A percentile compares a stretch with the other conserved stretches of the same genome.
Evolutionary conservation across 2,888 invertebrate species (phyloP).

Genomic region (Pediacus dermestoides): DNA sequence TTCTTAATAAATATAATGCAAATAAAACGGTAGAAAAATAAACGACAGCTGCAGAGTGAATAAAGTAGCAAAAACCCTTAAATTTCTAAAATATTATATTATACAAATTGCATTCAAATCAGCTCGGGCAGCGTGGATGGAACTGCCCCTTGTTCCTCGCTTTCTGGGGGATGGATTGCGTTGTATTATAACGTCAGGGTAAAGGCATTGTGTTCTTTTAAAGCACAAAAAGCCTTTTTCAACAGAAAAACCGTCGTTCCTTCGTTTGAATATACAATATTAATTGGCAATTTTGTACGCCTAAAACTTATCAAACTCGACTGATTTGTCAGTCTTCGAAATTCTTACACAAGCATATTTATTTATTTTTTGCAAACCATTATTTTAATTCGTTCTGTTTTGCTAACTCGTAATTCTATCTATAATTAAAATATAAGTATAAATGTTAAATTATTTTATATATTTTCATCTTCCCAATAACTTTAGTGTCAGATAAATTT

Average conservation of each 20-base stretch:
- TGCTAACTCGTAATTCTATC: no score
- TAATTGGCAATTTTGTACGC: conserved; percentile 2
- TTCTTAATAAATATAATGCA: conserved; percentile 14
- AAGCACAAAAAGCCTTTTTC: conserved; percentile 15
- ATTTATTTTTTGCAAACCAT: no score
- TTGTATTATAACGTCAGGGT: conserved; percentile 18
- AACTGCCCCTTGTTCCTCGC: conserved; percentile 23
- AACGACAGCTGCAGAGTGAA: conserved; percentile 25
- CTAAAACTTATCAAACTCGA: no score
- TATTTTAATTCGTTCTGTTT: no score
- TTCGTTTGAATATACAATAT: conserved; percentile 5
- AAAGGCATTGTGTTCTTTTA: conserved; percentile 3
- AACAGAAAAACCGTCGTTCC: conserved; percentile 14
- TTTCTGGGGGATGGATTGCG: conserved; percentile 26
- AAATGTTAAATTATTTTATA: no score
- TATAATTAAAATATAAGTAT: no score
- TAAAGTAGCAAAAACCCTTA: conserved; percentile 27
- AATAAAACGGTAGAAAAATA: conserved; percentile 11
- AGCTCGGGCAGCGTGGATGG: conserved; percentile 23
- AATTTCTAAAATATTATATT: conserved; percentile 34
- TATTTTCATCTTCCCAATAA: no score
- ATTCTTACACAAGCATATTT: conserved; percentile 2
- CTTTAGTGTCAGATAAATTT: no score
- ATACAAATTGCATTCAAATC: conserved; percentile 44
- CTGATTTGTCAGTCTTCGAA: no score